Evolutionary conservation across 2,113 vertebrate species (phyloP), one percentile per base, ranked within the genome.

Genomic region (Lepisosteus oculatus): DNA sequence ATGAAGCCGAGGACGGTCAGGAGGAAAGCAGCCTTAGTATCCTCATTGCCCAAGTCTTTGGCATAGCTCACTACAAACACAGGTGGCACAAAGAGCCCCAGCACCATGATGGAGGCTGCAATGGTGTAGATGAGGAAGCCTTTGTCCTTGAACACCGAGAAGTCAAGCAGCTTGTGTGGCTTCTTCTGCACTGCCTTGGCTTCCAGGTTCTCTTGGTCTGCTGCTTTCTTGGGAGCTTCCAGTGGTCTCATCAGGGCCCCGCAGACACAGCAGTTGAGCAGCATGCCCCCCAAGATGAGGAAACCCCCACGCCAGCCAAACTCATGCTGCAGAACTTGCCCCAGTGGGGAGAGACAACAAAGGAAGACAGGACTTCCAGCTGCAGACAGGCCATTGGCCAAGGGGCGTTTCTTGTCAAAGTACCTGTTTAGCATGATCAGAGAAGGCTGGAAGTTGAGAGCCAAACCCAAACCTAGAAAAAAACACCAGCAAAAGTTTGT

Each of bases 361-460:
- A 98, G 90, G 3, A 96, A 96, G 63, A 98, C 95, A 0, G 97
- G 97, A 57, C 96, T 98, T 11, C 97, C 97, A 0, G 96, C 96
- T 0, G 96, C 97, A 0, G 96, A 94, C 0, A 99, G 90, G 3
- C 97, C 96, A 0, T 99, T 99, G 73, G 97, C 97, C 66, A 99
- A 76, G 8, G 97, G 97, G 0, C 96, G 93, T 54, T 92, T 92
- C 85, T 94, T 90, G 73, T 75, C 95, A 80, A 99, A 99, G 88
- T 99, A 99, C 3, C 94, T 89, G 83, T 98, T 98, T 67, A 99
- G 85, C 97, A 99, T 99, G 78, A 99, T 98, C 63, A 99, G 93
- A 0, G 96, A 97, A 1, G 97, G 96, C 84, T 99, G 97, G 80
- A 99, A 99, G 83, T 98, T 99, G 69, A 99, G 86, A 0, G 97